Evolutionary conservation across 2,888 invertebrate species (phyloP).

Genomic region (Lottia gigantea): DNA sequence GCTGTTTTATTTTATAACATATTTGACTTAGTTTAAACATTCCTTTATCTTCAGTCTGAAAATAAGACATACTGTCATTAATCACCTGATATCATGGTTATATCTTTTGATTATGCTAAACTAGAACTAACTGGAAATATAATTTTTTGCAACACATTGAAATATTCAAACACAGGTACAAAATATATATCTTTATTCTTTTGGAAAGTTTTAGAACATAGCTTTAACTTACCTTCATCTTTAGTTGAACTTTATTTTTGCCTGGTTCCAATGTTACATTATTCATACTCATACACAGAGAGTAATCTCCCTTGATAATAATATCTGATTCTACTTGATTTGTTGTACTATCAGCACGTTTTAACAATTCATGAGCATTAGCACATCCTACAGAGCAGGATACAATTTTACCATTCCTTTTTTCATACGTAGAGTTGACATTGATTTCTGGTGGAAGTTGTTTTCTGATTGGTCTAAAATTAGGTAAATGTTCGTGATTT

Average conservation of each 20-base stretch:
- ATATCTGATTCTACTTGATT: constrained; percentile 70
- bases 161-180: neutral
- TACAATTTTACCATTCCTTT: constrained; percentile 35
- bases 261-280: constrained; percentile 69
- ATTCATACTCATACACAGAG: constrained; percentile 72
- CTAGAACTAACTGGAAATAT: too few relatives aligned
- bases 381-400: constrained; percentile 50
- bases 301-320: constrained; percentile 77
- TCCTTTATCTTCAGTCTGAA: constrained; percentile 43
- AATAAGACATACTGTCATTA: neutral
- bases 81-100: neutral
- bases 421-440: constrained; percentile 43
- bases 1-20: constrained; percentile 40
- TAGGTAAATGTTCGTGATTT: constrained; percentile 45
- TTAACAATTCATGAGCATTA: constrained; percentile 50
- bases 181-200: neutral
- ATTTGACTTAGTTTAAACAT: constrained; percentile 47
- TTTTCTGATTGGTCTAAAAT: constrained; percentile 40
- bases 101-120: too few relatives aligned
- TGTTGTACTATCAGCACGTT: constrained; percentile 50
- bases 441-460: constrained; percentile 41
- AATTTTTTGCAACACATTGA: too few relatives aligned
- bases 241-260: constrained; percentile 67
- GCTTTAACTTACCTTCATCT: constrained; percentile 61
- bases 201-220: too few relatives aligned